phyloP scores from a whole-genome alignment of 2,113 vertebrate genomes.

The Oenanthe oenanthe region DNA sequence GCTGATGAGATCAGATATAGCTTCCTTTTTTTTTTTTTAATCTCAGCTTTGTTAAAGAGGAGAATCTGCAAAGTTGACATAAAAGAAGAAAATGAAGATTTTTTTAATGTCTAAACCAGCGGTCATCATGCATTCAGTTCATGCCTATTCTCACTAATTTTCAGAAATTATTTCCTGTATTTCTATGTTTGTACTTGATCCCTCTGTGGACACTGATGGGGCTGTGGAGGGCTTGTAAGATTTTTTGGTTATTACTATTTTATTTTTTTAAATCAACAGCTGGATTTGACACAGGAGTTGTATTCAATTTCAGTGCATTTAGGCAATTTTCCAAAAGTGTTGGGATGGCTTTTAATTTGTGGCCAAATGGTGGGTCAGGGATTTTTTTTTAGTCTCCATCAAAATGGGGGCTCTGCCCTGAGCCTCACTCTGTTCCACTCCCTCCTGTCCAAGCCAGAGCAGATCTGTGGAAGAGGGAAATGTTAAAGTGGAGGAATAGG shows the following conservation, averaged over 20 bases:
- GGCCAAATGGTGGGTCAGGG: background rate
- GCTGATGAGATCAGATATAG: constrained; percentile 69
- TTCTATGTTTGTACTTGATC: background rate
- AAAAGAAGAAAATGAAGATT: background rate
- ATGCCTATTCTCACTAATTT: background rate
- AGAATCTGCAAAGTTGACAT: background rate
- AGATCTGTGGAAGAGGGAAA: background rate
- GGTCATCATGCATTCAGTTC: background rate
- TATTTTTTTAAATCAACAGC: background rate
- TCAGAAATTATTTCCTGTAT: background rate
- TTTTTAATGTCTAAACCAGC: background rate
- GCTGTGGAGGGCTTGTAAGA: background rate
- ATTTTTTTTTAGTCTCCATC: background rate
- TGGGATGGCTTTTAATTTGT: background rate
- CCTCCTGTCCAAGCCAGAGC: background rate
- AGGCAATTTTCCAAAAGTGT: background rate
- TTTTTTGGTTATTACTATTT: background rate
- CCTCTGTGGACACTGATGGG: background rate
- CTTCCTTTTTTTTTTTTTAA: background rate
- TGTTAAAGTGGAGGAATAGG: background rate
- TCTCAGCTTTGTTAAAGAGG: constrained; percentile 39
- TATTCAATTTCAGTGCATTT: background rate
- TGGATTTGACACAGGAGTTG: background rate
- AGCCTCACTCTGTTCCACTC: background rate
- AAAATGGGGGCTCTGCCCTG: background rate